Evolutionary conservation across 2,113 vertebrate species (phyloP).

Genomic region (Apistogramma diplotaenia): DNA sequence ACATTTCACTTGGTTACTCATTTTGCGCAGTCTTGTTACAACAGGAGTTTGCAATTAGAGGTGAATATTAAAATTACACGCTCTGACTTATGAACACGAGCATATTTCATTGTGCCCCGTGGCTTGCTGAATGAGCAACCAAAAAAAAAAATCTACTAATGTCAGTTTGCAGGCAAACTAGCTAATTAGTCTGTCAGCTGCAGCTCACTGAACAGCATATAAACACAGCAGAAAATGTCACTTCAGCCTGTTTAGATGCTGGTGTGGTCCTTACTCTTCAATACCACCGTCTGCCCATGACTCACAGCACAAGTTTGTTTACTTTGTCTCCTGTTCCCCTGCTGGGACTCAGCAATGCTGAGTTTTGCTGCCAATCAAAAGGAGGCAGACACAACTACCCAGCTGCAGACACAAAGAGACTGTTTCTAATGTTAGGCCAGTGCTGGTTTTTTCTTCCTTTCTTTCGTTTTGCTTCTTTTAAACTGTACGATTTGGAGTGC

Average conservation of each 20-base stretch:
- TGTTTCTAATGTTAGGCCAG: not conserved
- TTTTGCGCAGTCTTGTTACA: not conserved
- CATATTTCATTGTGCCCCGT: no score
- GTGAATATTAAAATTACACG: not conserved
- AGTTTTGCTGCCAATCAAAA: constrained; percentile 23
- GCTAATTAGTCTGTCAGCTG: not conserved
- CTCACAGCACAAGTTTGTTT: not conserved
- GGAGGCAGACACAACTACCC: not conserved
- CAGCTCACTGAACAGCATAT: not conserved
- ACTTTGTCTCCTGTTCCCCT: not conserved
- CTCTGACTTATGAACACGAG: no score
- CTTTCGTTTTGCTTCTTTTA: not conserved
- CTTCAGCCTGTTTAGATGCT: not conserved
- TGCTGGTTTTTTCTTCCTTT: fast-evolving
- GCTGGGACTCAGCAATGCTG: not conserved
- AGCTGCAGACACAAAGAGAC: not conserved
- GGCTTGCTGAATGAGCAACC: no score
- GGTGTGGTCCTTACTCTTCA: not conserved
- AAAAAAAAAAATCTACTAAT: not conserved
- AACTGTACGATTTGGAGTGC: not conserved
- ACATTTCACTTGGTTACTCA: not conserved
- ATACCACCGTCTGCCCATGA: not conserved
- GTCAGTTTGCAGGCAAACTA: not conserved
- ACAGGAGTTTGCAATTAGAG: not conserved
- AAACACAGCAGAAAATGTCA: not conserved